Evolutionary conservation across 2,888 invertebrate species (phyloP).

Genomic region (Drosophila prolongata): DNA sequence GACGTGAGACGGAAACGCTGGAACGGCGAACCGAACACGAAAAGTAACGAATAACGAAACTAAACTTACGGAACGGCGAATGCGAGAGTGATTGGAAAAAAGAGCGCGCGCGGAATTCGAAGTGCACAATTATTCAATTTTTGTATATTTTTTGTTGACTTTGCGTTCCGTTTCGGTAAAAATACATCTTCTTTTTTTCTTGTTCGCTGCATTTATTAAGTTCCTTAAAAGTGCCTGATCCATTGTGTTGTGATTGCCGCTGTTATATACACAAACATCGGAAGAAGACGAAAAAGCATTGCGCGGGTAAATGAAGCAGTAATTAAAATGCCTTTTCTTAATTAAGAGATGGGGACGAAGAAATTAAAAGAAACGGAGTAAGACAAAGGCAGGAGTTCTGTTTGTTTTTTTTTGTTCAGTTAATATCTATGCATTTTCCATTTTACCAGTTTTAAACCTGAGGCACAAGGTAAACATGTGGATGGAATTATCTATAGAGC

Average conservation of each 20-base stretch:
- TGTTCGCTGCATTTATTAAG: constrained; percentile 56
- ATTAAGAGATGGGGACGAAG: constrained; percentile 54
- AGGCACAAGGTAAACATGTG: too few species aligned
- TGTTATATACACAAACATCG: constrained; percentile 50
- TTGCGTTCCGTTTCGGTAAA: constrained; percentile 28
- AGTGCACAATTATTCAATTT: constrained; percentile 34
- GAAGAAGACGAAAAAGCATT: constrained; percentile 17
- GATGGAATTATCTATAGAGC: too few species aligned
- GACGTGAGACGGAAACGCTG: constrained; percentile 47
- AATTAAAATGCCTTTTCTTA: constrained; percentile 76
- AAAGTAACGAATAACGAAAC: constrained; percentile 9
- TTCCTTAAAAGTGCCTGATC: constrained; percentile 53
- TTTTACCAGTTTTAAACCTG: too few species aligned
- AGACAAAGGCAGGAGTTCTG: constrained; percentile 22
- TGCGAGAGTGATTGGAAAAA: constrained; percentile 33
- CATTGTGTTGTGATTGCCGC: constrained; percentile 19
- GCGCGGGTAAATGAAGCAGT: constrained; percentile 65
- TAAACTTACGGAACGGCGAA: constrained; percentile 32
- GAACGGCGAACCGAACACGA: constrained; percentile 21
- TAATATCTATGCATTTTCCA: constrained; percentile 16
- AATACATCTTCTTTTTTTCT: constrained; percentile 33
- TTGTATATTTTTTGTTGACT: constrained; percentile 30
- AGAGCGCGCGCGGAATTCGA: constrained; percentile 49
- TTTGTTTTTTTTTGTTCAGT: constrained; percentile 60
- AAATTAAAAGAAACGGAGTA: constrained; percentile 29